Base-by-base conservation (phyloP, 23 tunicate species). In the Styela clava region DNA sequence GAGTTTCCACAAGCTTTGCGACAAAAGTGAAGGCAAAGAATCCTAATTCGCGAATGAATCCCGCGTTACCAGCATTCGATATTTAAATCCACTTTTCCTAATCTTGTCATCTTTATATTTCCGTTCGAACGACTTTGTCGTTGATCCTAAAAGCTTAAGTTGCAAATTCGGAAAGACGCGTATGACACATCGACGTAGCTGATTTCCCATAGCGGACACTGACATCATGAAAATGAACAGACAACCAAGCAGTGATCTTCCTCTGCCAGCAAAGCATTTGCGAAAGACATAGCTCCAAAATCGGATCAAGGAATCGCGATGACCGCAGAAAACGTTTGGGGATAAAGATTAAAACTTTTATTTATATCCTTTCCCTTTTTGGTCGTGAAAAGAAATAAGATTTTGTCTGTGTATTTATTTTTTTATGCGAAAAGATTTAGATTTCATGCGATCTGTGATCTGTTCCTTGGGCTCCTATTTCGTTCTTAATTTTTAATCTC, bases 401-500 rank as follows among this genome's bases (percentile, higher is more conserved):
- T 44, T 44, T 12, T 44, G 56, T 12, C 56, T 44, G 56, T 44
- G 7, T 44, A 44, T 44, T 44, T 44, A 44, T 44, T 44, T 44
- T 44, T 44, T 44, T 44, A 44, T 44, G 56, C 56, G 56, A 44
- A 44, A 44, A 44, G 56, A 44, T 44, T 44, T 5, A 44, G 56
- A 44, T 44, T 44, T 44, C 12, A 44, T 44, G 12, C 56, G 56
- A 44, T 44, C 56, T 44, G 56, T 12, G 56, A 12, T 35, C 35
- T 71, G 35, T 26, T 30, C 77, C 77, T 35, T 16, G 20, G 35
- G 77, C 77, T 71, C 34, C 77, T 44, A 71, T 71, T 71, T 71
- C 37, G 77, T 71, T 44, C 77, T 71, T 71, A 71, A 71, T 71
- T 71, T 71, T 71, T 71, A 71, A 71, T 71, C 77, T 71, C 37